phyloP scores from a whole-genome alignment of 2,888 invertebrate species.

The Drosophila neotestacea region DNA sequence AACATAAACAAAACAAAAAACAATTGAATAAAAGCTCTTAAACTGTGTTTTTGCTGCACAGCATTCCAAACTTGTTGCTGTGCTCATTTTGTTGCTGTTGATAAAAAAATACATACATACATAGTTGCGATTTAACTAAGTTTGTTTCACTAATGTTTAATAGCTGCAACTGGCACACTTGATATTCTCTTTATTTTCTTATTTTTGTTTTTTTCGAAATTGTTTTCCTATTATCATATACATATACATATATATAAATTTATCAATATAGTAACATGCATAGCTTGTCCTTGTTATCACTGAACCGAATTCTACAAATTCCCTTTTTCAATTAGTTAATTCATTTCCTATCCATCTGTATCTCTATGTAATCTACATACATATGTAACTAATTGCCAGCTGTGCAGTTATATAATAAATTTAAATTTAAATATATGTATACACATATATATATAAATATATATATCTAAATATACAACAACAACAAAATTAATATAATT shows the following conservation, averaged over 20 bases:
- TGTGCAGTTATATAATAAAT: constrained; percentile 47
- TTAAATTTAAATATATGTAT: constrained; percentile 36
- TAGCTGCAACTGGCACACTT: constrained; percentile 49
- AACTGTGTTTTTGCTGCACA: constrained; percentile 50
- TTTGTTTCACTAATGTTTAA: constrained; percentile 45
- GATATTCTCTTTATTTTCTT: neutral
- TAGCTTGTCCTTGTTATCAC: constrained; percentile 16
- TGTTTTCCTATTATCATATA: constrained; percentile 8
- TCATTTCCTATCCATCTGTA: constrained; percentile 14
- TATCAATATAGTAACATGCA: no score
- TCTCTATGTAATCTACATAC: neutral
- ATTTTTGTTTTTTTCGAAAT: neutral
- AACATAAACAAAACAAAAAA: no score
- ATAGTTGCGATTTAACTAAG: constrained; percentile 25
- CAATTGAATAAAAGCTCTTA: constrained; percentile 23
- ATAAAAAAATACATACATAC: constrained; percentile 12
- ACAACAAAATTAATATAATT: constrained; percentile 38
- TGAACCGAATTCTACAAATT: constrained; percentile 15
- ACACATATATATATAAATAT: neutral
- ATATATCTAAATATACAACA: constrained; percentile 44
- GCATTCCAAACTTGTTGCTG: constrained; percentile 48
- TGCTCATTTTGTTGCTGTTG: constrained; percentile 52
- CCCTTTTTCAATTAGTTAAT: constrained; percentile 35
- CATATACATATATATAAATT: no score
- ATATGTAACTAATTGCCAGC: constrained; percentile 51